Evolutionary conservation across 2,888 invertebrate genomes (phyloP).

Genomic region (Podotricha telesiphe): DNA sequence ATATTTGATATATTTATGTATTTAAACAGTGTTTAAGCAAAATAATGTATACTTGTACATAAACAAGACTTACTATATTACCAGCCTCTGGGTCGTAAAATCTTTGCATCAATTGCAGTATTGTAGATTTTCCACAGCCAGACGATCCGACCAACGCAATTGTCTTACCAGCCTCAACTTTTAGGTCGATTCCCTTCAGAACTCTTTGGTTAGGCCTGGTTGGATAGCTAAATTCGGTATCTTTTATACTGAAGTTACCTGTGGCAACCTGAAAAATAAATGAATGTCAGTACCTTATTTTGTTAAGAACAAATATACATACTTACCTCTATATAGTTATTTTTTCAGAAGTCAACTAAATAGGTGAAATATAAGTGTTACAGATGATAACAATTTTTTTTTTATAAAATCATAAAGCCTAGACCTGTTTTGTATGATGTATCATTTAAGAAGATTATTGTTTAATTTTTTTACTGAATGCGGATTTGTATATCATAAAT

Average conservation of each 20-base stretch:
- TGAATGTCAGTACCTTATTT: background rate
- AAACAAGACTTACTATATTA: conserved; percentile 64
- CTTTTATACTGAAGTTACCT: conserved; percentile 87
- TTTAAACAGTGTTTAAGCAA: no score
- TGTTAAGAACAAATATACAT: no score
- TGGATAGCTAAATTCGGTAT: conserved; percentile 91
- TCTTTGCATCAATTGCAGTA: conserved; percentile 89
- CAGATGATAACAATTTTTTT: no score
- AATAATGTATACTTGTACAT: background rate
- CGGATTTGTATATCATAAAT: background rate
- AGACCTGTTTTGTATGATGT: no score
- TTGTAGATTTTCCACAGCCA: conserved; percentile 92
- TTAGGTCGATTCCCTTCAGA: conserved; percentile 87
- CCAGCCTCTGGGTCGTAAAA: conserved; percentile 90
- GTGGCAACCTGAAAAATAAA: conserved; percentile 74
- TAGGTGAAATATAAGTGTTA: background rate
- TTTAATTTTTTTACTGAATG: background rate
- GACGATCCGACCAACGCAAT: conserved; percentile 89
- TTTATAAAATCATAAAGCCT: no score
- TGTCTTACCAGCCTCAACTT: conserved; percentile 87
- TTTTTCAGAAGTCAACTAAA: background rate
- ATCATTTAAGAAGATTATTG: no score
- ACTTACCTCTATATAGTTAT: no score
- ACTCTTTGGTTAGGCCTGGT: conserved; percentile 88
- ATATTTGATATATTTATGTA: no score